Conservation (phyloP, 2,113 vertebrate genomes). For the Genyomyrus donnyi region DNA sequence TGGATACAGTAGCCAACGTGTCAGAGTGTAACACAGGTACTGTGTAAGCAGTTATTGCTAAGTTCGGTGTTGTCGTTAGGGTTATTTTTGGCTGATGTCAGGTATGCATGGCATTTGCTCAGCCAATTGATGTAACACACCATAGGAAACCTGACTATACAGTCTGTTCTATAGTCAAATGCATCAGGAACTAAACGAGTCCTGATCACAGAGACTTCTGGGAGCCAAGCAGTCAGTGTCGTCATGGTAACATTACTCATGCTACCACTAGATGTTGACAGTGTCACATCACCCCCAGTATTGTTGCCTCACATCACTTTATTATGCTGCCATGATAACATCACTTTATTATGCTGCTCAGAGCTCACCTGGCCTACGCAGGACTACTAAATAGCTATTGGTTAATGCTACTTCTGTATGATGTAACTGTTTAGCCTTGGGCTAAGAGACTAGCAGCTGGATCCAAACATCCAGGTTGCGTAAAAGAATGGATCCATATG, state of each 20-base stretch:
- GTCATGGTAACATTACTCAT: neutral
- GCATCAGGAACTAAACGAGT: neutral
- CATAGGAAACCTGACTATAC: neutral
- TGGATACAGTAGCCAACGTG: neutral
- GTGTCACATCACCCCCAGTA: neutral
- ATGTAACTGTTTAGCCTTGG: neutral
- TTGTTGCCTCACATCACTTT: neutral
- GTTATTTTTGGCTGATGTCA: neutral
- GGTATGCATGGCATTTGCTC: neutral
- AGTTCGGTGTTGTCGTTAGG: neutral
- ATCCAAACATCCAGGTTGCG: neutral
- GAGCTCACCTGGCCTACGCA: neutral
- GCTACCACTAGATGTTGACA: neutral
- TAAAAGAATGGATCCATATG: neutral
- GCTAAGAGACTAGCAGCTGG: neutral
- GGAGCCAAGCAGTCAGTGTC: neutral
- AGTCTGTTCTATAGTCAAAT: neutral
- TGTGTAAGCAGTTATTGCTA: neutral
- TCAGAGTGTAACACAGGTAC: neutral
- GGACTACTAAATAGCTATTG: neutral
- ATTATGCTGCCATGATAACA: neutral
- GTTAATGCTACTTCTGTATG: neutral
- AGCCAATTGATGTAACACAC: neutral
- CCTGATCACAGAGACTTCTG: neutral
- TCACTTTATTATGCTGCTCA: neutral